Percentiles rank a stretch among this genome's conserved stretches.
These are phyloP conservation scores for Bufo gargarizans DNA, from an alignment of 2,113 vertebrate species.

Conservation along the genomic window DNA sequence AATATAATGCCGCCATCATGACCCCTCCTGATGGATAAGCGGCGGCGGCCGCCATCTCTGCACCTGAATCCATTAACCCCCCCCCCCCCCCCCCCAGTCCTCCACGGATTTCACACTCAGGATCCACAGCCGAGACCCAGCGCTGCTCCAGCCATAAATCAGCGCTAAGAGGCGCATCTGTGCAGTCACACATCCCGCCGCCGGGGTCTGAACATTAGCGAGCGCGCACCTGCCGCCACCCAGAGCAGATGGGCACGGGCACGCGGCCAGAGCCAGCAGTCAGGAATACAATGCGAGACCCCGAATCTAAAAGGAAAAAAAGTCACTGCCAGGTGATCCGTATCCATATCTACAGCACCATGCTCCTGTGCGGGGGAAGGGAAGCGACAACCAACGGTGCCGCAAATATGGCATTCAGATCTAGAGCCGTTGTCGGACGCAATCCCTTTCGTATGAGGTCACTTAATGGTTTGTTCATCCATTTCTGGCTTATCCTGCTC, in stretches of 20 bases:
- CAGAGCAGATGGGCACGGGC: background rate
- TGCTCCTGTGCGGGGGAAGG: background rate
- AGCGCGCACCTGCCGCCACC: background rate
- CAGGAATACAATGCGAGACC: background rate
- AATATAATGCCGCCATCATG: no score
- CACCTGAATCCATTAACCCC: background rate
- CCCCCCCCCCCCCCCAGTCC: background rate
- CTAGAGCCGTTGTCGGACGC: background rate
- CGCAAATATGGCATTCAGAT: background rate
- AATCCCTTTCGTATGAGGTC: background rate
- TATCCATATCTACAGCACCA: background rate
- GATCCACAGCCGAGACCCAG: background rate
- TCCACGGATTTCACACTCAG: background rate
- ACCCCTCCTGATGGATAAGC: no score
- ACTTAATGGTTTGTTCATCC: no score
- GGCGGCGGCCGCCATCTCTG: no score
- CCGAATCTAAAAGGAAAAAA: background rate
- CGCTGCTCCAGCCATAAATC: background rate
- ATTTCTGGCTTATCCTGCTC: no score
- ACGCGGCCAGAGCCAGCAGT: background rate
- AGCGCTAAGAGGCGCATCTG: background rate
- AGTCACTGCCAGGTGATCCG: background rate
- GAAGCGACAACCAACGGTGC: background rate
- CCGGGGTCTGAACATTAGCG: background rate
- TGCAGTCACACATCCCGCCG: background rate